These are phyloP conservation scores for Helarctos malayanus DNA, from an alignment of 2,797 vertebrate genomes.

Conservation along the genomic window DNA sequence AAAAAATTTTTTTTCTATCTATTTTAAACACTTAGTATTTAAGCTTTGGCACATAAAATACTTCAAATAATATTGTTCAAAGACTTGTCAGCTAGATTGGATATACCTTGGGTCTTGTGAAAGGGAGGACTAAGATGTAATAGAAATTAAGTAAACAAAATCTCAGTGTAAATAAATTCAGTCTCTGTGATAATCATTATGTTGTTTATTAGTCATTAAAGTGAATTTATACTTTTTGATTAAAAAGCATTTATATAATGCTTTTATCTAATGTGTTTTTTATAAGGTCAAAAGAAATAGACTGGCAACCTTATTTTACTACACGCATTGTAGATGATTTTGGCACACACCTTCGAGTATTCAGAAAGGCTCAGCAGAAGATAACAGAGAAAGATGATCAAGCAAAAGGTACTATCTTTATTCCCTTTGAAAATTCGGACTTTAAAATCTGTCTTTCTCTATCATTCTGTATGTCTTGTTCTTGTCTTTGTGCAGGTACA, in stretches of 20 bases:
- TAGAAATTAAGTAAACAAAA: constrained; percentile 21
- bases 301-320: constrained; percentile 99
- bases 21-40: constrained; percentile 56
- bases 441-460: constrained; percentile 9
- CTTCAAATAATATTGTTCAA: constrained; percentile 15
- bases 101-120: constrained; percentile 11
- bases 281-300: constrained; percentile 96
- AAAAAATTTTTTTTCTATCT: constrained; percentile 24
- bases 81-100: constrained; percentile 29
- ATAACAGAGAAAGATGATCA: constrained; percentile 95
- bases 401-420: constrained; percentile 92
- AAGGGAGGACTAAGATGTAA: constrained; percentile 4
- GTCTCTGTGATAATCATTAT: constrained; percentile 18
- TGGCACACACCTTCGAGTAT: constrained; percentile 98
- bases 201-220: constrained; percentile 50
- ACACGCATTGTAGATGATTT: constrained; percentile 99
- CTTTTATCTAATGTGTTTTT: constrained; percentile 75
- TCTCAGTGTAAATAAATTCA: not conserved
- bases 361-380: constrained; percentile 98
- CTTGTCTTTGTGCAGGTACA: constrained; percentile 88
- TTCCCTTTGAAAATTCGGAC: constrained; percentile 32
- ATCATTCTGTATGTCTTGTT: not conserved
- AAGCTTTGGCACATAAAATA: not conserved
- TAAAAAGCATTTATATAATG: constrained; percentile 45
- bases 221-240: constrained; percentile 41